Evolutionary conservation across 2,888 invertebrate species (phyloP), one percentile per base, ranked within the genome.

Genomic region (Zootermopsis nevadensis): DNA sequence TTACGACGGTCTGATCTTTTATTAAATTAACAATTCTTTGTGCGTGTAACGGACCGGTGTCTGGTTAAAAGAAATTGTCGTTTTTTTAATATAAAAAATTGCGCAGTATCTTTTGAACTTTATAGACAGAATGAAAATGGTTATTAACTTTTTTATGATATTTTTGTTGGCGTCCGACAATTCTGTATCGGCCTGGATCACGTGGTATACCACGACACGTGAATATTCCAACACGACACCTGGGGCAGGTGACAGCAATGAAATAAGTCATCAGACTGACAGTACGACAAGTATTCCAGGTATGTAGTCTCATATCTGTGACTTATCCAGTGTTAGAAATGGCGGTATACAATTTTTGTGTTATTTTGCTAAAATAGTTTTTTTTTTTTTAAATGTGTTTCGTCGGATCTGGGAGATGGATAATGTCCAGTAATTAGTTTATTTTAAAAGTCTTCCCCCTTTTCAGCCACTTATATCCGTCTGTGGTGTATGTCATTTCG

Each of bases 201-300:
- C 76, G 27, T 76, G 76, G 76, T 76, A 76, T 4, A n/a, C 76
- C 7, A 30, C 76, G 2, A 76, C 76, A 2, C 48, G 42, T 12
- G 42, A 76, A n/a, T 42, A 76, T 19, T 7, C n/a, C 15, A 76
- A n/a, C 42, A 76, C 42, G 7, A 76, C 76, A 19, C 76, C 60
- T 8, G 60, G 42, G n/a, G 42, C 76, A n/a, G 27, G 48, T 27
- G 76, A 76, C 30, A 76, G 48, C 76, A 76, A 76, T 27, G 76
- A 76, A 7, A 19, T 60, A 8, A n/a, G 27, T 15, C 60, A 27
- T 60, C 60, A 60, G 27, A 60, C 60, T 8, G 60, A 60, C n/a
- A 27, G 27, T n/a, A 60, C 60, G 7, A 60, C n/a, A 27, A 60
- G 2, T n/a, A 60, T 60, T 60, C 60, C 60, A 27, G 60, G 60